These are phyloP conservation scores for Latrodectus hesperus DNA, from an alignment of 2,888 invertebrate species.

Conservation along the genomic window DNA sequence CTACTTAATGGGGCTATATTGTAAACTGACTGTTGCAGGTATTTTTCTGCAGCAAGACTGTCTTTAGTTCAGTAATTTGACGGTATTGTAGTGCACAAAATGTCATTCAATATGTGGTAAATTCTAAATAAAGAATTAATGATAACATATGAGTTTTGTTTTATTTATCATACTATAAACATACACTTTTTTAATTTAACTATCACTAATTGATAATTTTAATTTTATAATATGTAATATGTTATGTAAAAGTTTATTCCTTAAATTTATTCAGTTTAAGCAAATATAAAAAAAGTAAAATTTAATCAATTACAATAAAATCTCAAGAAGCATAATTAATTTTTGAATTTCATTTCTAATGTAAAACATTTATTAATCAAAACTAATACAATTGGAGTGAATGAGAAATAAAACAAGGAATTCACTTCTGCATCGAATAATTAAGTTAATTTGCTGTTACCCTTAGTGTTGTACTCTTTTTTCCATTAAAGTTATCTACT, in stretches of 20 bases:
- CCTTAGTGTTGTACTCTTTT: no score
- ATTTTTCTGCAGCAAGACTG: constrained; percentile 30
- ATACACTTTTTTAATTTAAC: not conserved
- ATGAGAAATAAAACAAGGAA: no score
- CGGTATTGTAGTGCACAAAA: constrained; percentile 66
- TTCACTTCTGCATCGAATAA: no score
- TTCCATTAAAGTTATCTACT: no score
- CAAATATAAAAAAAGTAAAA: no score
- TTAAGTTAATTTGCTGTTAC: no score
- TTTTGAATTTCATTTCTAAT: no score
- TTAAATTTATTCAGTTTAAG: no score
- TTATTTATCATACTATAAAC: not conserved
- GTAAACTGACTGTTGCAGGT: constrained; percentile 49
- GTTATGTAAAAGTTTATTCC: not conserved
- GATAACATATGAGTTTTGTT: constrained; percentile 15
- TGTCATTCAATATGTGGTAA: constrained; percentile 69
- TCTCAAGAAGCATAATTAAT: no score
- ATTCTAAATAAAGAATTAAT: constrained; percentile 68
- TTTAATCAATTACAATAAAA: no score
- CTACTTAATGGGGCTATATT: constrained; percentile 54
- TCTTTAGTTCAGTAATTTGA: constrained; percentile 53
- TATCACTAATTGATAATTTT: not conserved
- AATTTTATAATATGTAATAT: not conserved
- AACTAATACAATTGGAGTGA: no score
- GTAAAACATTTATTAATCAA: no score